Base-by-base conservation (phyloP, 2,797 vertebrate genomes). In the Pipistrellus kuhlii region DNA sequence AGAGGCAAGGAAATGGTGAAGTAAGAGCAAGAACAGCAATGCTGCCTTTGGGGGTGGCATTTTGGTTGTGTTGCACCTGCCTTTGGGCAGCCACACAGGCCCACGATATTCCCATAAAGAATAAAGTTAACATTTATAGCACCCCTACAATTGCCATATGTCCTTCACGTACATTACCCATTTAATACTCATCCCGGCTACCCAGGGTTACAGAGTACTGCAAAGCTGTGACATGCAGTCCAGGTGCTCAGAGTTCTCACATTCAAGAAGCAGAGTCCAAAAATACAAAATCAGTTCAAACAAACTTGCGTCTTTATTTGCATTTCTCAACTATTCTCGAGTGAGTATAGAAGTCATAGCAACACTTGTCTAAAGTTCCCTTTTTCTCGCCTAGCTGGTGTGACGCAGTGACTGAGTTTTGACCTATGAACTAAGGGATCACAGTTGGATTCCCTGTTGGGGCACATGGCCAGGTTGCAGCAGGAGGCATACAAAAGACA, bases 31-130 rank as follows among this genome's bases (percentile, higher is more conserved):
- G 76, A 85, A 71, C 10, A 46, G 14, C n/a, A 41, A n/a, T 0
- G 1, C 30, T 20, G 30, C 6, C 21, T 23, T 32, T 20, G 0
- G 9, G 17, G 6, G 17, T 6, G 64, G 20, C 8, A 0, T 27
- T 27, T 27, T 32, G 4, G 11, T 44, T 38, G 4, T 6, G 18
- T 0, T 30, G 20, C 2, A 20, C 18, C 21, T 84, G 55, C 8
- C 2, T 27, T 38, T 30, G 10, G 64, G 46, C 32, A 81, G 18
- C 41, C 53, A 35, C 20, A 0, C 27, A 13, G 3, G 2, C 20
- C 17, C 20, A 21, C 0, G 2, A 21, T 11, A 46, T n/a, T 75
- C 81, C 59, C 44, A 4, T 11, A 15, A 3, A 64, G 20, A 87
- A 20, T 21, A 68, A 48, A 68, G 71, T 21, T 62, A 62, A 25